These are phyloP conservation scores for Nesogale talazaci DNA, from an alignment of 2,113 vertebrate genomes.

Conservation along the genomic window DNA sequence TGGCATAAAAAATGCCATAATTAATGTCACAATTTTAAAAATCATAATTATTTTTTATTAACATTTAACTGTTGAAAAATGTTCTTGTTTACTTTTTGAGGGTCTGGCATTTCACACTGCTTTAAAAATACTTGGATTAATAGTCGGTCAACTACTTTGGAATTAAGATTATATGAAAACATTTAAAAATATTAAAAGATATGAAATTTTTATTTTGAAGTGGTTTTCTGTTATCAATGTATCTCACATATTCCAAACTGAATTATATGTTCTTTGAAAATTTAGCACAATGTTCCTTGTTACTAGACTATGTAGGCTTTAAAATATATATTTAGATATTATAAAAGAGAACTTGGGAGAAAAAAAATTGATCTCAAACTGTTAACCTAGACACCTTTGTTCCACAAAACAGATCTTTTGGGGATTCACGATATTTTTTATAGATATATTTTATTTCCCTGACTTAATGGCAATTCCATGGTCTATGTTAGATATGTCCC, in stretches of 20 bases:
- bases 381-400: background rate
- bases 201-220: conserved; percentile 54
- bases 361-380: conserved; percentile 15
- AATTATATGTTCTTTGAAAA: conserved; percentile 56
- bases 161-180: conserved; percentile 39
- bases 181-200: conserved; percentile 25
- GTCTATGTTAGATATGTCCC: background rate
- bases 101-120: conserved; percentile 28
- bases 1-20: conserved; percentile 40
- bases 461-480: background rate
- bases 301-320: conserved; percentile 16
- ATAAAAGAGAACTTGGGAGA: conserved; percentile 5
- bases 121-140: conserved; percentile 45
- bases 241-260: background rate
- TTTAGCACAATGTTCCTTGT: background rate
- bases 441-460: background rate
- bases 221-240: conserved; percentile 2
- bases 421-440: background rate
- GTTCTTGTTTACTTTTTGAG: conserved; percentile 39
- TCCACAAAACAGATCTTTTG: background rate
- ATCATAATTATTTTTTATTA: conserved; percentile 64
- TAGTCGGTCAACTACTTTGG: conserved; percentile 7
- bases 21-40: conserved; percentile 63
- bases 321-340: background rate
- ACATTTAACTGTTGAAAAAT: conserved; percentile 31